These are phyloP conservation scores for Araneus ventricosus DNA, from an alignment of 1,140 invertebrate genomes.

Conservation along the genomic window DNA sequence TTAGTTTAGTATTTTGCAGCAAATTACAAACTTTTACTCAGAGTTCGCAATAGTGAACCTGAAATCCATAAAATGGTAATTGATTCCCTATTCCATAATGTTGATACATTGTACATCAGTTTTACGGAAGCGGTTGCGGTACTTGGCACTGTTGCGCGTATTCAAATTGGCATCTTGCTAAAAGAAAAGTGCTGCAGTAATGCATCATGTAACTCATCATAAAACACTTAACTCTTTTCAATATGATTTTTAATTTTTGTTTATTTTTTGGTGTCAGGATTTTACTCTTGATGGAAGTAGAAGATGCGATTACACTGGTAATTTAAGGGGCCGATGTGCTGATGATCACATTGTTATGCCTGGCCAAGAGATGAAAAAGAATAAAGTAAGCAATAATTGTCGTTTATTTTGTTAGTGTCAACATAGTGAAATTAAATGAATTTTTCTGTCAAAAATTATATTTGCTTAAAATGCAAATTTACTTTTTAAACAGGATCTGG, in stretches of 20 bases:
- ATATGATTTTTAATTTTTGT: background rate
- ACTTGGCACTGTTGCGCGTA: too few relatives aligned
- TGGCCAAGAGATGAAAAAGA: constrained; percentile 63
- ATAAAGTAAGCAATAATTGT: constrained; percentile 40
- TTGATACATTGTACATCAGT: too few relatives aligned
- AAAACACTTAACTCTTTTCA: background rate
- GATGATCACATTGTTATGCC: constrained; percentile 68
- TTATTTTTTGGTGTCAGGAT: constrained; percentile 39
- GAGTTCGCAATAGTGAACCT: too few relatives aligned
- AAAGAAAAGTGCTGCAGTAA: too few relatives aligned
- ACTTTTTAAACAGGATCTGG: constrained; percentile 59
- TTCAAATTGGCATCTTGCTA: too few relatives aligned
- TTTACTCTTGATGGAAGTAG: constrained; percentile 67
- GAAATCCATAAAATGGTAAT: too few relatives aligned
- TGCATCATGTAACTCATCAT: too few relatives aligned
- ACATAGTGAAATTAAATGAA: too few relatives aligned
- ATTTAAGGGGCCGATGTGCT: constrained; percentile 56
- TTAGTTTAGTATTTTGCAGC: too few relatives aligned
- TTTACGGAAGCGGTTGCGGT: too few relatives aligned
- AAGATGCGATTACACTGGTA: constrained; percentile 70
- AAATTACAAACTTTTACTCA: too few relatives aligned
- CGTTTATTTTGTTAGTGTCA: background rate
- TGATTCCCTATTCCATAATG: too few relatives aligned
- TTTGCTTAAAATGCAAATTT: background rate
- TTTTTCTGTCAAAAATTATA: background rate